phyloP scores from a whole-genome alignment of 1,140 invertebrate species.

The Drosophila punjabiensis region DNA sequence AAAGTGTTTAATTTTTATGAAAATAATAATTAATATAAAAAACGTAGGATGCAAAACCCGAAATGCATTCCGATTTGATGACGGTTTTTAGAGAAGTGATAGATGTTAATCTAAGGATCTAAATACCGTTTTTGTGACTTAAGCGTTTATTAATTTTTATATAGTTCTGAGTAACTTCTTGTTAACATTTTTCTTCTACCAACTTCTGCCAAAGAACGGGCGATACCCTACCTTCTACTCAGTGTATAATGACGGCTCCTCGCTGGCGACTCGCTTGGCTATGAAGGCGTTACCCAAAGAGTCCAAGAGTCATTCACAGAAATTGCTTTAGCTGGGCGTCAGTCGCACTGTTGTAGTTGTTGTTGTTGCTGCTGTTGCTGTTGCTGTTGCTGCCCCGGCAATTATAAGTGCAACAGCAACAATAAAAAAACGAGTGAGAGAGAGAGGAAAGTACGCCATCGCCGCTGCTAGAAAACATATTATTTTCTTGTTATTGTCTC shows the following conservation, averaged over 20 bases:
- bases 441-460: conserved; percentile 10
- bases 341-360: conserved; percentile 42
- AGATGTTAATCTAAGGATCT: too few relatives aligned
- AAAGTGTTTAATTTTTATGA: not conserved
- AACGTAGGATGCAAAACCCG: not conserved
- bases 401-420: conserved; percentile 59
- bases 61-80: not conserved
- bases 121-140: too few relatives aligned
- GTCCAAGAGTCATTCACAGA: conserved; percentile 69
- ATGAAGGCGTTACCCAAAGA: conserved; percentile 43
- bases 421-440: conserved; percentile 15
- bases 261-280: conserved; percentile 42
- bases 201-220: not conserved
- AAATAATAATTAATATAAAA: not conserved
- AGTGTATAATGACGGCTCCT: conserved; percentile 38
- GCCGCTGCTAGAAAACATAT: conserved; percentile 47
- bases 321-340: conserved; percentile 71
- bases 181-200: not conserved
- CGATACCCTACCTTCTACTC: conserved; percentile 3
- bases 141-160: not conserved
- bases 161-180: not conserved
- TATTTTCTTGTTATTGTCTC: conserved; percentile 77
- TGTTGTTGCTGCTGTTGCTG: not conserved
- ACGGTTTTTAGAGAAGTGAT: not conserved
- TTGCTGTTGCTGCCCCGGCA: conserved; percentile 29